Conservation (phyloP, 2,797 vertebrate species). For the Lepus townsendii region DNA sequence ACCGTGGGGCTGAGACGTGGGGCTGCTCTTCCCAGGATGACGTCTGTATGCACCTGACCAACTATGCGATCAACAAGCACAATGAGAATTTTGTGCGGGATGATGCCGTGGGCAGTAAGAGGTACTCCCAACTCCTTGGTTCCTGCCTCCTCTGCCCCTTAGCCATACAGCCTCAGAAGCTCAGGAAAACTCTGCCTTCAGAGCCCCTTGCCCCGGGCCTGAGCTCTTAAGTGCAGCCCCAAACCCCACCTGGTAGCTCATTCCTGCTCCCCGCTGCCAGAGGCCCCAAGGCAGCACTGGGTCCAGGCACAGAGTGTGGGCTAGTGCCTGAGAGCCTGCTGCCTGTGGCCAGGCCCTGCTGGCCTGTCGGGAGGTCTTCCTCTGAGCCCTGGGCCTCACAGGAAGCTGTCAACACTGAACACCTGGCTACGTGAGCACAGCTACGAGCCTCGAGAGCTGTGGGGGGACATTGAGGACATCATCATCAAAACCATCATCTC, state of each 20-base stretch:
- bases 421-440: conserved; percentile 87
- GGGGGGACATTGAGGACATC: conserved; percentile 89
- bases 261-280: background rate
- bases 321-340: conserved; percentile 19
- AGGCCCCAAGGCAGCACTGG: background rate
- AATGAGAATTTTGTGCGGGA: conserved; percentile 89
- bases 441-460: conserved; percentile 86
- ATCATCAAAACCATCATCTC: conserved; percentile 91
- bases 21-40: conserved; percentile 85
- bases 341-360: conserved; percentile 13
- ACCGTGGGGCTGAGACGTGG: background rate
- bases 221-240: background rate
- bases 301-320: background rate
- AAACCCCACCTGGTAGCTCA: background rate
- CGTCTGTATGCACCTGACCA: conserved; percentile 91
- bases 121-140: conserved; percentile 80
- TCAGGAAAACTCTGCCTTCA: background rate
- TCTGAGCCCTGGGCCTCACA: conserved; percentile 82
- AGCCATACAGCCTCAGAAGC: background rate
- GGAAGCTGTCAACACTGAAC: conserved; percentile 90
- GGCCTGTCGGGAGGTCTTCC: conserved; percentile 1
- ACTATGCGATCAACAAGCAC: conserved; percentile 91
- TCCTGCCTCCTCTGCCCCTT: background rate
- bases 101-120: conserved; percentile 89
- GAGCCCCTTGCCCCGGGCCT: background rate